Evolutionary conservation across 2,888 invertebrate genomes (phyloP).

Genomic region (Lithophane ornitopus): DNA sequence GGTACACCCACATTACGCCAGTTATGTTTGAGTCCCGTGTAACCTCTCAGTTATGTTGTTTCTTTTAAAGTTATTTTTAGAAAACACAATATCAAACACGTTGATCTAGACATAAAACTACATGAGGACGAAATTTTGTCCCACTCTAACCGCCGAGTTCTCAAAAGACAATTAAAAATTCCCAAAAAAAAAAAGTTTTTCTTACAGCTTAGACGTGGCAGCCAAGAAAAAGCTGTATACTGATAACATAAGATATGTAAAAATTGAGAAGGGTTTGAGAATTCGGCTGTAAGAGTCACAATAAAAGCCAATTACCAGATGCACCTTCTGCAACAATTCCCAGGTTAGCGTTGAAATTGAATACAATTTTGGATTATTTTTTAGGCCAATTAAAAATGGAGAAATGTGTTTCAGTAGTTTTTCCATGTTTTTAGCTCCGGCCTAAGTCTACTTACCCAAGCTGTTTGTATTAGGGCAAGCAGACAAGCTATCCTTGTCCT

Average conservation of each 20-base stretch:
- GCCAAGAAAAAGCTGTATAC: background rate
- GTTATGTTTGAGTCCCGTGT: too few relatives aligned
- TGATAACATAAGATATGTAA: background rate
- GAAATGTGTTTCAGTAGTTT: background rate
- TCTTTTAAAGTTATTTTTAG: background rate
- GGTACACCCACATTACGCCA: too few relatives aligned
- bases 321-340: conserved; percentile 58
- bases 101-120: background rate
- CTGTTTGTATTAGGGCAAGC: conserved; percentile 92
- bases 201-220: too few relatives aligned
- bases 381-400: conserved; percentile 15
- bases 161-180: background rate
- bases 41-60: background rate
- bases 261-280: conserved; percentile 3
- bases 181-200: too few relatives aligned
- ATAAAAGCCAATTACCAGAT: conserved; percentile 63
- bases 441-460: conserved; percentile 69
- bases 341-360: conserved; percentile 63
- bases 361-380: conserved; percentile 53
- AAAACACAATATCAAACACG: too few relatives aligned
- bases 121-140: background rate
- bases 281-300: background rate
- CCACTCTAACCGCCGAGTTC: background rate
- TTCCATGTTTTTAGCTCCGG: background rate
- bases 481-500: conserved; percentile 66